Conservation (phyloP, 2,113 vertebrate species). For the Chloropsis hardwickii region DNA sequence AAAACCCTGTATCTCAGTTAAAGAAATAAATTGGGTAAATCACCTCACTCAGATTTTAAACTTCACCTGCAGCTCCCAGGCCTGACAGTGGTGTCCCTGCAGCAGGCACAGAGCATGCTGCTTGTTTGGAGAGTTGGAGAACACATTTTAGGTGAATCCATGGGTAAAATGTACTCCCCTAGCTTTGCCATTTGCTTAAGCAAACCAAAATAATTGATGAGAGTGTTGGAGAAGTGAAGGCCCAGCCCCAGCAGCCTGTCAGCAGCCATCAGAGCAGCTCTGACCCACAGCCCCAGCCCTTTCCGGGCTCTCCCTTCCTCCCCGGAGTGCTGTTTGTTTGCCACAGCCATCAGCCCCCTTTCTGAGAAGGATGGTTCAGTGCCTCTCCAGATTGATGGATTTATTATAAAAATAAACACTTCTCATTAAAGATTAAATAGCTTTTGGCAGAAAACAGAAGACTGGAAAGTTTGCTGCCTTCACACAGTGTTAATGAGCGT, state of each 20-base stretch:
- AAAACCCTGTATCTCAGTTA: background rate
- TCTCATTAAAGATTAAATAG: conserved; percentile 21
- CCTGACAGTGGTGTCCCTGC: fast-evolving
- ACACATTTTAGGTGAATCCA: background rate
- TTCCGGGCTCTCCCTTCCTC: background rate
- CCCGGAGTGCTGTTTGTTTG: background rate
- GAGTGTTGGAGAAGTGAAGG: background rate
- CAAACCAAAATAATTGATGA: background rate
- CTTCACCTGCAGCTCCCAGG: background rate
- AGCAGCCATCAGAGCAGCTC: background rate
- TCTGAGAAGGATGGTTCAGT: background rate
- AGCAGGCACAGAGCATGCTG: fast-evolving
- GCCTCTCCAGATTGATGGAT: background rate
- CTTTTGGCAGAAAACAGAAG: background rate
- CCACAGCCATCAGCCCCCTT: background rate
- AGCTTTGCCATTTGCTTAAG: background rate
- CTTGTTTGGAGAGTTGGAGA: background rate
- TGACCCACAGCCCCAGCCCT: background rate
- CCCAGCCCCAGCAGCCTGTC: background rate
- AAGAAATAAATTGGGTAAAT: background rate
- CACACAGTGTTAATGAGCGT: background rate
- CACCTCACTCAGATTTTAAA: background rate
- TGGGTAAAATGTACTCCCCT: background rate
- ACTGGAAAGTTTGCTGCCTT: background rate
- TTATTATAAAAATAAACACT: conserved; percentile 4